These are phyloP conservation scores for Smutsia gigantea DNA, from an alignment of 2,797 vertebrate genomes.

Conservation along the genomic window DNA sequence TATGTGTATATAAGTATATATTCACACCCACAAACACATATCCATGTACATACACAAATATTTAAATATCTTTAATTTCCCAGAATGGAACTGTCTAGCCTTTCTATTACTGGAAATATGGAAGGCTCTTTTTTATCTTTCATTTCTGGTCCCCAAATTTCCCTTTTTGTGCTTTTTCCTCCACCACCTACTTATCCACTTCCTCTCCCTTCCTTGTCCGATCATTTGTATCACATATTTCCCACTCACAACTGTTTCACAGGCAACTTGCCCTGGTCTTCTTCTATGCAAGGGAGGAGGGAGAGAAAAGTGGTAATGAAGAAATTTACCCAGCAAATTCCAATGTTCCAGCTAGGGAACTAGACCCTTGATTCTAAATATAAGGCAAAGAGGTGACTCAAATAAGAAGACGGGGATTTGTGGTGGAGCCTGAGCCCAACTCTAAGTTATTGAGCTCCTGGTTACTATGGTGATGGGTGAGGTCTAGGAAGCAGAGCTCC, in stretches of 20 bases:
- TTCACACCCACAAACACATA: background rate
- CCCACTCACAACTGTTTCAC: background rate
- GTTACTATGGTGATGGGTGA: background rate
- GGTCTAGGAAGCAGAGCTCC: background rate
- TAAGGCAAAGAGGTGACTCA: background rate
- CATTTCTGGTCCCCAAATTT: background rate
- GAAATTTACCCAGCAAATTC: background rate
- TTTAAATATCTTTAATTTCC: conserved; percentile 23
- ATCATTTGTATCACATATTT: background rate
- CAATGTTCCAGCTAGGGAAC: background rate
- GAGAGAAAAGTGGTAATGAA: background rate
- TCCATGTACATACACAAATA: background rate
- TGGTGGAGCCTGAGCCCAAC: background rate
- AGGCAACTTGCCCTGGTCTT: background rate
- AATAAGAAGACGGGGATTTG: background rate
- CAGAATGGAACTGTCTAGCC: background rate
- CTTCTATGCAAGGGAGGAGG: background rate
- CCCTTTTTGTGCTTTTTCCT: background rate
- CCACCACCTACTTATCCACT: background rate
- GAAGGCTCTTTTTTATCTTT: background rate
- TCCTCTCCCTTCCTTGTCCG: background rate
- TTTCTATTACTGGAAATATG: background rate
- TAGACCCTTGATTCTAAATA: conserved; percentile 32
- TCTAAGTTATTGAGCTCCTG: background rate
- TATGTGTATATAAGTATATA: background rate